These are phyloP conservation scores for Fringilla coelebs DNA, from an alignment of 2,797 vertebrate genomes.

Conservation along the genomic window DNA sequence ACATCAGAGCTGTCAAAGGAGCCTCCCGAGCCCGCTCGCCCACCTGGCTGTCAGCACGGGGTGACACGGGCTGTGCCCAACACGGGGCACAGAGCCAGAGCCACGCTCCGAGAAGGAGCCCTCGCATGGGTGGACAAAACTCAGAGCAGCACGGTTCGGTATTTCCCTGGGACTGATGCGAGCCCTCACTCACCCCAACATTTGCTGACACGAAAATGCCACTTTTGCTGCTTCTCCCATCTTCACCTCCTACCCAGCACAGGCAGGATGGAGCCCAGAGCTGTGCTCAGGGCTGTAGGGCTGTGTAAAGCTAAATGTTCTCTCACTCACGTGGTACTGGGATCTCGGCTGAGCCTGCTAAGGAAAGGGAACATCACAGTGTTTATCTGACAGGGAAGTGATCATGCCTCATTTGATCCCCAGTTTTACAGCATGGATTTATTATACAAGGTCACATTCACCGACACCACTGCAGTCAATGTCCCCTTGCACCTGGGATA, in stretches of 20 bases:
- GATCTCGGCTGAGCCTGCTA: not conserved
- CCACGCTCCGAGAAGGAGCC: not conserved
- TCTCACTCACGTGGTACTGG: not conserved
- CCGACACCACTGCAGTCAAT: not conserved
- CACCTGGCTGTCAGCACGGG: not conserved
- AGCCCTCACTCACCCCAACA: not conserved
- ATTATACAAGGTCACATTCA: not conserved
- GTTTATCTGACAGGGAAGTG: not conserved
- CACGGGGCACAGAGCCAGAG: accelerated
- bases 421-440: not conserved
- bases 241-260: not conserved
- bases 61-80: not conserved
- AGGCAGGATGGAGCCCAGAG: not conserved
- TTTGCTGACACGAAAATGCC: not conserved
- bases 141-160: accelerated
- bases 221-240: not conserved
- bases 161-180: not conserved
- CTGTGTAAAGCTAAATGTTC: not conserved
- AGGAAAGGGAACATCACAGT: not conserved
- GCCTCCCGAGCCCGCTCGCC: not conserved
- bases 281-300: accelerated
- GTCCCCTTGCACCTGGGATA: not conserved
- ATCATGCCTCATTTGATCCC: not conserved
- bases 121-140: not conserved
- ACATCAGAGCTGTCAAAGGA: not conserved